Conservation (phyloP, 2,888 invertebrate species). For the Lasius fuliginosus region DNA sequence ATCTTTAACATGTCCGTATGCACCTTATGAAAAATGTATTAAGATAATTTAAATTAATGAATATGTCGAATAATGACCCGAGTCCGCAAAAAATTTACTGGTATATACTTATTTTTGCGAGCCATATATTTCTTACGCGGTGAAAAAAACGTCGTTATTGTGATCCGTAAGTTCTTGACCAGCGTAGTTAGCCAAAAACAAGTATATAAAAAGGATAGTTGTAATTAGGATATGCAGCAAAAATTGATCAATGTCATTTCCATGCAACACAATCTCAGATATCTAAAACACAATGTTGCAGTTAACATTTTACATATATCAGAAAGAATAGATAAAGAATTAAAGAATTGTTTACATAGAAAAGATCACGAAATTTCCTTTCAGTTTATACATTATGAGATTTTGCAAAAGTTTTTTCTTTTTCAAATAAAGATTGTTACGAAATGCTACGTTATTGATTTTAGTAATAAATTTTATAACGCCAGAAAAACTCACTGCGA, state of each 20-base stretch:
- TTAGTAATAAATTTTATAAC: not conserved
- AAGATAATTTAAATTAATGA: not conserved
- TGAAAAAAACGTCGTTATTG: not conserved
- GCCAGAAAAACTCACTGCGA: not conserved
- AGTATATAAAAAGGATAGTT: not conserved
- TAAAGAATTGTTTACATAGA: too few relatives aligned
- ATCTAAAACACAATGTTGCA: not conserved
- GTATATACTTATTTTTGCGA: not conserved
- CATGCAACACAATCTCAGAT: not conserved
- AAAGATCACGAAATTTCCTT: too few relatives aligned
- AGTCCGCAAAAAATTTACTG: not conserved
- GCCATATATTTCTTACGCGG: not conserved
- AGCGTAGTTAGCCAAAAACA: not conserved
- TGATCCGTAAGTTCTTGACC: conserved; percentile 9
- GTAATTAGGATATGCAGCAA: not conserved
- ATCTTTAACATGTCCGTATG: not conserved
- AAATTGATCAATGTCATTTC: not conserved
- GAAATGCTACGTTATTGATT: too few relatives aligned
- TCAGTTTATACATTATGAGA: too few relatives aligned
- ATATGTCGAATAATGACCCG: too few relatives aligned
- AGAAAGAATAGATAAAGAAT: too few relatives aligned
- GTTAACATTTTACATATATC: not conserved
- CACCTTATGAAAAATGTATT: not conserved
- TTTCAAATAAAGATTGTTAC: too few relatives aligned
- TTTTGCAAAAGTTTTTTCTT: too few relatives aligned